phyloP scores from a whole-genome alignment of 2,888 invertebrate species.

The Conops quadrifasciatus region DNA sequence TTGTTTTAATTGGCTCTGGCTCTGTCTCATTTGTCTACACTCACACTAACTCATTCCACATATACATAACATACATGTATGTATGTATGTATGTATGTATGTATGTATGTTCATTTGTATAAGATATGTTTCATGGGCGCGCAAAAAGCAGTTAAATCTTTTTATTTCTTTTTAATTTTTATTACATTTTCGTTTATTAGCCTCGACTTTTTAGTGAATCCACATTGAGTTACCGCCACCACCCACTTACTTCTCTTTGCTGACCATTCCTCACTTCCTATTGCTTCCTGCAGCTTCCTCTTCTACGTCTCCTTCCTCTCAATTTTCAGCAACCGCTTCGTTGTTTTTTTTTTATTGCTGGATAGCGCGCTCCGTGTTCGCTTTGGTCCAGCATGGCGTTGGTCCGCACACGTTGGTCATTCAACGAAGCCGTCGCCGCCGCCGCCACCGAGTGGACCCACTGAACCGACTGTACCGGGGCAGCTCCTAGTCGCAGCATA shows the following conservation, averaged over 20 bases:
- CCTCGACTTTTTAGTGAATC: conserved; percentile 44
- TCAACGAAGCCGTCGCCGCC: neutral
- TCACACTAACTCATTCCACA: conserved; percentile 1
- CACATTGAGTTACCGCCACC: conserved; percentile 26
- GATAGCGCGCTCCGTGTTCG: conserved; percentile 22
- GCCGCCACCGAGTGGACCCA: neutral
- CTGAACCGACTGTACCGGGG: neutral
- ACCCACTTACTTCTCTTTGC: too few relatives aligned
- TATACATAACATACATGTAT: neutral
- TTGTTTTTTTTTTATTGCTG: neutral
- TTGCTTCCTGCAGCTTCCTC: neutral
- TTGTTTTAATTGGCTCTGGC: conserved; percentile 23
- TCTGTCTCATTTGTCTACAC: neutral
- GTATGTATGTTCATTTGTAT: too few relatives aligned
- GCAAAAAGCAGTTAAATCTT: conserved; percentile 52
- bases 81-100: too few relatives aligned
- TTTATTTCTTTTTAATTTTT: conserved; percentile 64
- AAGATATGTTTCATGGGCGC: conserved; percentile 4
- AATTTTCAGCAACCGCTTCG: neutral
- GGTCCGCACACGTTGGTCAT: neutral
- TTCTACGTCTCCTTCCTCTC: neutral
- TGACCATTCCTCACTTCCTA: neutral
- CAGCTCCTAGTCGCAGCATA: conserved; percentile 2
- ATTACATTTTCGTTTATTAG: conserved; percentile 62
- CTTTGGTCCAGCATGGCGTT: conserved; percentile 23